Evolutionary conservation across 2,797 vertebrate genomes (phyloP).

Genomic region (Bryconaethiops microstoma): DNA sequence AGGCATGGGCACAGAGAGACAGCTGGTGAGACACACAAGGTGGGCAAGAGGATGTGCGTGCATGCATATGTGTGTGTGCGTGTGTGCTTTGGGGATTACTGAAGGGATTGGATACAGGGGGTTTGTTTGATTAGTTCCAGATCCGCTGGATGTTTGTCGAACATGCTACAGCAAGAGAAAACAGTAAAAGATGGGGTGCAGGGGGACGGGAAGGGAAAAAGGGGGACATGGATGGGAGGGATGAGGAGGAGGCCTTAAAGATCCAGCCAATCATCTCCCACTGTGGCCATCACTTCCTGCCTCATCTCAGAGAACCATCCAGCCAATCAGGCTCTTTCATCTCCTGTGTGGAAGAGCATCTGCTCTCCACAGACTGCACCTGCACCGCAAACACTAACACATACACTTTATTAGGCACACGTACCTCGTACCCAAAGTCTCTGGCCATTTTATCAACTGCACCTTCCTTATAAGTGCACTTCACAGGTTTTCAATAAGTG

Average conservation of each 20-base stretch:
- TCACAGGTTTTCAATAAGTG: not conserved
- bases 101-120: conserved; percentile 46
- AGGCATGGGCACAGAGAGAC: conserved; percentile 39
- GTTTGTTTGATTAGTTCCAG: conserved; percentile 59
- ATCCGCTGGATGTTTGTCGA: conserved; percentile 43
- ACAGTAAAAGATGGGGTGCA: conserved; percentile 30
- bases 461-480: not conserved
- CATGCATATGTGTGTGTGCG: conserved; percentile 22
- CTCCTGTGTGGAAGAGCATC: conserved; percentile 42
- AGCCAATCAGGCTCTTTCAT: conserved; percentile 43
- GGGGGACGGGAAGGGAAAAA: conserved; percentile 38
- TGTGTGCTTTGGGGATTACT: conserved; percentile 41
- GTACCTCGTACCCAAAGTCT: not conserved
- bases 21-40: conserved; percentile 37
- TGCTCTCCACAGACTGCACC: conserved; percentile 45
- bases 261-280: conserved; percentile 34
- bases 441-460: not conserved
- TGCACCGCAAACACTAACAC: not conserved
- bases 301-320: conserved; percentile 35
- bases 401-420: not conserved
- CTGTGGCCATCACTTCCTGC: conserved; percentile 40
- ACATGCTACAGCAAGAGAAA: conserved; percentile 26
- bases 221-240: not conserved
- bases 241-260: not conserved
- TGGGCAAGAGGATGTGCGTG: conserved; percentile 14